Evolutionary conservation across 1,140 invertebrate genomes (phyloP).

Genomic region (Nylanderia fulva): DNA sequence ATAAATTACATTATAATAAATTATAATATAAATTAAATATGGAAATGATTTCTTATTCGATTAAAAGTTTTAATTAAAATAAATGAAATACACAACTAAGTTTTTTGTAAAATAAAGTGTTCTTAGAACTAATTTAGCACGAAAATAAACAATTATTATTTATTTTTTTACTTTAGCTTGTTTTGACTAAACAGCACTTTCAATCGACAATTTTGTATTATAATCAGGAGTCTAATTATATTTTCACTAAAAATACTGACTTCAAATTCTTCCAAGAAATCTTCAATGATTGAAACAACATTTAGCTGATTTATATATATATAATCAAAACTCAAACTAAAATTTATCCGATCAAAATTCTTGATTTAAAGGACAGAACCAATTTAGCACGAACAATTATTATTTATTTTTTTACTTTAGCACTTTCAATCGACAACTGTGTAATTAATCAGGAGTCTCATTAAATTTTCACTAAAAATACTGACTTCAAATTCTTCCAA

Average conservation of each 20-base stretch:
- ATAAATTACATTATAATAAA: too few relatives aligned
- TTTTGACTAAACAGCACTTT: neutral
- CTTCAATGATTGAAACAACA: neutral
- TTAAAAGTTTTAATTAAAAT: neutral
- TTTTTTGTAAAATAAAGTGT: neutral
- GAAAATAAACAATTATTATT: neutral
- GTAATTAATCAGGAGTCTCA: neutral
- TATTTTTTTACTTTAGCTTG: constrained; percentile 5
- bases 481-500: neutral
- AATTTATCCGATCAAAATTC: neutral
- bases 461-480: neutral
- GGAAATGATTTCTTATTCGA: neutral
- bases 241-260: neutral
- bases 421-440: neutral
- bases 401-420: neutral
- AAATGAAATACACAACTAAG: neutral
- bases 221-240: neutral
- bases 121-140: neutral
- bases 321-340: neutral
- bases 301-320: neutral
- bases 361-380: neutral
- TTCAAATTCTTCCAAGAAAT: neutral
- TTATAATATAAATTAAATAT: neutral
- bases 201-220: neutral
- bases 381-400: neutral